Evolutionary conservation across 2,113 vertebrate genomes (phyloP).

Genomic region (Gallinago jamesoni): DNA sequence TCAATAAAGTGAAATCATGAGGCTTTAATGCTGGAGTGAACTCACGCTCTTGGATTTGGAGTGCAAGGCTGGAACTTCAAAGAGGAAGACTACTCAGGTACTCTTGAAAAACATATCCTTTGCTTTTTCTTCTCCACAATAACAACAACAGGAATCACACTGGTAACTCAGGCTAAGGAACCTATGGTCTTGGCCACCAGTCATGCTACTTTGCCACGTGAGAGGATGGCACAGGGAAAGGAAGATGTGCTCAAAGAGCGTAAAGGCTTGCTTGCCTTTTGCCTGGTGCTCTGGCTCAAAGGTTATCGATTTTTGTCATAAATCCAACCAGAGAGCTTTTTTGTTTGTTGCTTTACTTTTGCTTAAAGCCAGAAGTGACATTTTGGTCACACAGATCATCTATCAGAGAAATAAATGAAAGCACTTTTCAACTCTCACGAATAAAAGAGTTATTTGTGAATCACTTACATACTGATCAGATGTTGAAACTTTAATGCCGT

Average conservation of each 20-base stretch:
- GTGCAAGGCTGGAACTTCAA: not conserved
- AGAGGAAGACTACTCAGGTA: not conserved
- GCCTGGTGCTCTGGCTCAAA: not conserved
- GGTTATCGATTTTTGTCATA: not conserved
- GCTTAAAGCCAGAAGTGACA: not conserved
- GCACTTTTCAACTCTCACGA: not conserved
- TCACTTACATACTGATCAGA: constrained; percentile 94
- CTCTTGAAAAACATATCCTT: not conserved
- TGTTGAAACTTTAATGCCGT: constrained; percentile 93
- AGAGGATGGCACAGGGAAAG: not conserved
- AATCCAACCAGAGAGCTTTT: not conserved
- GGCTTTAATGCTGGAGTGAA: not conserved
- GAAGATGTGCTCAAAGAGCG: not conserved
- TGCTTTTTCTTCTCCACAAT: not conserved
- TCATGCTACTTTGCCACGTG: too few relatives aligned
- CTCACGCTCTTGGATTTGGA: not conserved
- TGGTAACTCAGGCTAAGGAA: not conserved
- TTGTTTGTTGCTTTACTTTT: not conserved
- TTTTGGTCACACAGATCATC: not conserved
- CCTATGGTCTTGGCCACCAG: not conserved
- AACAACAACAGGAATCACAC: not conserved
- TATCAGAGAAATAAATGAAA: not conserved
- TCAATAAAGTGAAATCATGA: not conserved
- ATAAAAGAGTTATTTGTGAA: not conserved
- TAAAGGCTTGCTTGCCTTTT: not conserved